phyloP scores from a whole-genome alignment of 2,113 vertebrate species.

The Aspidoscelis tigris region DNA sequence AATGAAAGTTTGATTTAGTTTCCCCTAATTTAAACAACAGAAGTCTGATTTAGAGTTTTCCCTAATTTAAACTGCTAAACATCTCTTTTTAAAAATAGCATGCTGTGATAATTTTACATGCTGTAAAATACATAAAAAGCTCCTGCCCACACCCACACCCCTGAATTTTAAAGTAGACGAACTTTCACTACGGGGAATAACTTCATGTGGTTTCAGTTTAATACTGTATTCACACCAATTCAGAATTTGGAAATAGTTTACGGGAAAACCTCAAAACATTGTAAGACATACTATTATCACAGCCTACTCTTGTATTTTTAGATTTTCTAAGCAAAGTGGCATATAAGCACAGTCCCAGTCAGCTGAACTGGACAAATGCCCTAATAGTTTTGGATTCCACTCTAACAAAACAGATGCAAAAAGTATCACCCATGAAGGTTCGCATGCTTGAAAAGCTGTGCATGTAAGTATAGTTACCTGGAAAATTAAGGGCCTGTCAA shows the following conservation, averaged over 20 bases:
- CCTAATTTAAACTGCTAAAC: too few relatives aligned
- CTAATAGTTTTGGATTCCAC: not conserved
- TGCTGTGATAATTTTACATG: not conserved
- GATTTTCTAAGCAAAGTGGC: not conserved
- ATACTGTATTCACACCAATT: not conserved
- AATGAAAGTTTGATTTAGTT: not conserved
- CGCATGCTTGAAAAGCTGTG: not conserved
- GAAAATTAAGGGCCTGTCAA: not conserved
- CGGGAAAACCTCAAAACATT: not conserved
- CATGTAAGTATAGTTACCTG: not conserved
- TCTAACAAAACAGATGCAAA: not conserved
- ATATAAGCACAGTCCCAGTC: not conserved
- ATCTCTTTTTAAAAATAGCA: not conserved
- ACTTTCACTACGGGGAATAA: not conserved
- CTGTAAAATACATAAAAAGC: not conserved
- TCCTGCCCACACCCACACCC: not conserved
- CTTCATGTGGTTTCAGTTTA: not conserved
- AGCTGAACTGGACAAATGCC: not conserved
- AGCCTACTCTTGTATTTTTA: not conserved
- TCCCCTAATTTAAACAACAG: not conserved
- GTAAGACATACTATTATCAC: not conserved
- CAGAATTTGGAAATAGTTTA: not conserved
- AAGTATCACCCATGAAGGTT: not conserved
- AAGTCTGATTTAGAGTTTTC: not conserved
- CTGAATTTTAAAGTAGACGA: not conserved